phyloP scores from a whole-genome alignment of 2,888 invertebrate species.

The Hydrotaea cyrtoneurina region DNA sequence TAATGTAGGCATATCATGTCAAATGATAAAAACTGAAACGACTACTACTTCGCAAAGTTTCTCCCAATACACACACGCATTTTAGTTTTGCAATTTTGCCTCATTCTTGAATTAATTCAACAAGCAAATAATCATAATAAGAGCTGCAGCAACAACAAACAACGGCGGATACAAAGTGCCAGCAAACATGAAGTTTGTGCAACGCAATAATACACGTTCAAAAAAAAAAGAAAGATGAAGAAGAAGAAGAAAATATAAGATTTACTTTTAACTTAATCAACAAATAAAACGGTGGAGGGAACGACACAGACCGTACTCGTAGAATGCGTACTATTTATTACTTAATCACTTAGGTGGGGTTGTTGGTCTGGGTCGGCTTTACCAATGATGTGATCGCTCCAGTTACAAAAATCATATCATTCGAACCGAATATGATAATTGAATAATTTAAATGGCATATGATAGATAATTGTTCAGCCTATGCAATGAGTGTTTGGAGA shows the following conservation, averaged over 20 bases:
- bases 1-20: constrained; percentile 68
- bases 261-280: constrained; percentile 29
- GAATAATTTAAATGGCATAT: too few relatives aligned
- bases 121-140: constrained; percentile 65
- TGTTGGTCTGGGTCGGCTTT: too few relatives aligned
- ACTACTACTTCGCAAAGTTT: constrained; percentile 54
- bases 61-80: constrained; percentile 18
- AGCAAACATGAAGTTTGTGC: constrained; percentile 51
- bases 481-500: too few relatives aligned
- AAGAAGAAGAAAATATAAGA: background rate
- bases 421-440: too few relatives aligned
- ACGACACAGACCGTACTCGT: background rate
- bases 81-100: constrained; percentile 12
- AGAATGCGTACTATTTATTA: background rate
- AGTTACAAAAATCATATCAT: too few relatives aligned
- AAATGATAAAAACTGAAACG: constrained; percentile 65
- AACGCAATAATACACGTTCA: background rate
- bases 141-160: constrained; percentile 43
- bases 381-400: too few relatives aligned
- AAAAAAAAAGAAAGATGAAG: background rate
- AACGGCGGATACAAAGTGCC: constrained; percentile 43
- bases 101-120: constrained; percentile 64
- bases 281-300: background rate
- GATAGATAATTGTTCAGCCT: too few relatives aligned
- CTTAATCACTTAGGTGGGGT: too few relatives aligned